phyloP scores from a whole-genome alignment of 2,797 vertebrate genomes.

The Crenichthys baileyi region DNA sequence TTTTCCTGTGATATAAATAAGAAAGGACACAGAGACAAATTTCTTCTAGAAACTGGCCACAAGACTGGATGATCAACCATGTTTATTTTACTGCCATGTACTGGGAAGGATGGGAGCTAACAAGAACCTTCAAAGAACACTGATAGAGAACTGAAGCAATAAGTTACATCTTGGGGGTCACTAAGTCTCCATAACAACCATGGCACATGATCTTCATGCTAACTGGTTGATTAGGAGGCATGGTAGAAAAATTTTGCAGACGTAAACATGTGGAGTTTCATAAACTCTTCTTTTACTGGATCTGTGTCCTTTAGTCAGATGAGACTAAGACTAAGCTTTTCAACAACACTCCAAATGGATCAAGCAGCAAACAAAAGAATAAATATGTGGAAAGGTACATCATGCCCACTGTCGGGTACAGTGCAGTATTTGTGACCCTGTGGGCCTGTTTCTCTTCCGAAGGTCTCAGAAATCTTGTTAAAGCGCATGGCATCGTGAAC shows the following conservation, averaged over 20 bases:
- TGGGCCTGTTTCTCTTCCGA: too few relatives aligned
- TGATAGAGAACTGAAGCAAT: not conserved
- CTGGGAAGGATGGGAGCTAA: not conserved
- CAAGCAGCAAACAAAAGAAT: not conserved
- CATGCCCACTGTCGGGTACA: too few relatives aligned
- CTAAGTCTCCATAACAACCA: not conserved
- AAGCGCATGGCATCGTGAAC: too few relatives aligned
- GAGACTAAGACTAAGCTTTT: not conserved
- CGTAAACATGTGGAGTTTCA: not conserved
- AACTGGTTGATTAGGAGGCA: not conserved
- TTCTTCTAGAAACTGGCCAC: too few relatives aligned
- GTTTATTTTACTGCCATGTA: too few relatives aligned
- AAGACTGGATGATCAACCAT: too few relatives aligned
- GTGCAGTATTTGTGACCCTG: too few relatives aligned
- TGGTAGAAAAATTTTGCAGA: not conserved
- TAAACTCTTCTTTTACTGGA: too few relatives aligned
- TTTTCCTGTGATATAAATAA: too few relatives aligned
- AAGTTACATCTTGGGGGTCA: too few relatives aligned
- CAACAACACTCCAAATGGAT: not conserved
- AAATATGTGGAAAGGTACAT: not conserved
- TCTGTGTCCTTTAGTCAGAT: not conserved
- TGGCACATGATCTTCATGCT: not conserved
- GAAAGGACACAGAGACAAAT: too few relatives aligned
- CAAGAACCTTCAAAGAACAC: not conserved
- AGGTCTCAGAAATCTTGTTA: too few relatives aligned